These are phyloP conservation scores for Enteromius thamalakanensis DNA, from an alignment of 2,797 vertebrate genomes.

Conservation along the genomic window DNA sequence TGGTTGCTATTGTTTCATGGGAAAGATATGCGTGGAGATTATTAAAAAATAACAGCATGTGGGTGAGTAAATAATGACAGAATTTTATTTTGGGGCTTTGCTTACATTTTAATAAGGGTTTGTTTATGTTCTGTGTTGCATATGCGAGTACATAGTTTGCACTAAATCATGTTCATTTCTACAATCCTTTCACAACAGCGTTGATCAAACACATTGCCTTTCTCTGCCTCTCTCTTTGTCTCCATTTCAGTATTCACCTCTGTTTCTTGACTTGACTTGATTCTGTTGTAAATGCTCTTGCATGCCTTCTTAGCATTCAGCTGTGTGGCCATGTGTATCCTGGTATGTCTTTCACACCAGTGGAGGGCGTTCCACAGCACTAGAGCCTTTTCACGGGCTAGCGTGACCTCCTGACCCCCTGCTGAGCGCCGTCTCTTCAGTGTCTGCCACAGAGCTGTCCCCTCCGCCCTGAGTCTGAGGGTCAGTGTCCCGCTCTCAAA, in stretches of 20 bases:
- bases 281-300: constrained; percentile 55
- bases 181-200: background rate
- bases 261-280: constrained; percentile 18
- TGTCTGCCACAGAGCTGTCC: constrained; percentile 18
- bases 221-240: constrained; percentile 31
- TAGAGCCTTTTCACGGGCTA: constrained; percentile 33
- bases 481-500: constrained; percentile 11
- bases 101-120: background rate
- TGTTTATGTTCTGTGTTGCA: constrained; percentile 1
- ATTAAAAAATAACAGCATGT: background rate
- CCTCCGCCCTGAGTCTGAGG: constrained; percentile 14
- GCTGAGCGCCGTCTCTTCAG: constrained; percentile 6
- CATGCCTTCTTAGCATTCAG: constrained; percentile 63
- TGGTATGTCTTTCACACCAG: constrained; percentile 48
- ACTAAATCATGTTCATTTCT: background rate
- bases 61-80: background rate
- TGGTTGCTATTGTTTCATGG: background rate
- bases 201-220: background rate
- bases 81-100: background rate
- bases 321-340: constrained; percentile 55
- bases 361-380: constrained; percentile 42
- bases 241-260: constrained; percentile 18
- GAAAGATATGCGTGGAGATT: background rate
- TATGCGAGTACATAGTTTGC: background rate
- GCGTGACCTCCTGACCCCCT: constrained; percentile 50